phyloP scores from a whole-genome alignment of 2,113 vertebrate genomes.

The Polypterus senegalus region DNA sequence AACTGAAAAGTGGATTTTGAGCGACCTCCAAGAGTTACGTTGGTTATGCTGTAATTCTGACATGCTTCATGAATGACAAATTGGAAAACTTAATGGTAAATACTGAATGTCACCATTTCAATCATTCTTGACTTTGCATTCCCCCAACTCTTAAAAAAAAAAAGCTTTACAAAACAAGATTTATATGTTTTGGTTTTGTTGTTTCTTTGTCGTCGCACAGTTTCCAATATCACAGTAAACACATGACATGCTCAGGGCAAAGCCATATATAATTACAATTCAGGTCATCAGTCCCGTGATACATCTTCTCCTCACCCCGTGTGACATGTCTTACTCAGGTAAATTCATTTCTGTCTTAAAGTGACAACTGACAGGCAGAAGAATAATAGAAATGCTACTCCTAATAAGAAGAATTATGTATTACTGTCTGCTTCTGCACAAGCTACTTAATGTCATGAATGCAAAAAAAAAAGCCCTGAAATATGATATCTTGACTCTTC shows the following conservation, averaged over 20 bases:
- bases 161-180: background rate
- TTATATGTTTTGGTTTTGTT: background rate
- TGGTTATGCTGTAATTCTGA: no score
- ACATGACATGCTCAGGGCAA: background rate
- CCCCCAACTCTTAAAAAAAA: background rate
- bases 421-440: background rate
- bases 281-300: background rate
- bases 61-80: no score
- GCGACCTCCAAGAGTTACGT: no score
- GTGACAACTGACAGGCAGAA: background rate
- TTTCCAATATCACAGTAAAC: background rate
- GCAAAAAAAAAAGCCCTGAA: background rate
- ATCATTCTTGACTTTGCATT: background rate
- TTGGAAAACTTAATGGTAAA: background rate
- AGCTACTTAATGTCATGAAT: background rate
- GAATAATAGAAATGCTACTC: background rate
- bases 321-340: background rate
- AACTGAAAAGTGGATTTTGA: no score
- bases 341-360: constrained; percentile 1
- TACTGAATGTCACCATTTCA: background rate
- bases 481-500: no score
- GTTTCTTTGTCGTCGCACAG: background rate
- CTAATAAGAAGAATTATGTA: background rate
- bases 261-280: constrained; percentile 3
- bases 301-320: background rate